Evolutionary conservation across 2,797 vertebrate species (phyloP), one percentile per base, ranked within the genome.

Genomic region (Gymnocypris eckloni): DNA sequence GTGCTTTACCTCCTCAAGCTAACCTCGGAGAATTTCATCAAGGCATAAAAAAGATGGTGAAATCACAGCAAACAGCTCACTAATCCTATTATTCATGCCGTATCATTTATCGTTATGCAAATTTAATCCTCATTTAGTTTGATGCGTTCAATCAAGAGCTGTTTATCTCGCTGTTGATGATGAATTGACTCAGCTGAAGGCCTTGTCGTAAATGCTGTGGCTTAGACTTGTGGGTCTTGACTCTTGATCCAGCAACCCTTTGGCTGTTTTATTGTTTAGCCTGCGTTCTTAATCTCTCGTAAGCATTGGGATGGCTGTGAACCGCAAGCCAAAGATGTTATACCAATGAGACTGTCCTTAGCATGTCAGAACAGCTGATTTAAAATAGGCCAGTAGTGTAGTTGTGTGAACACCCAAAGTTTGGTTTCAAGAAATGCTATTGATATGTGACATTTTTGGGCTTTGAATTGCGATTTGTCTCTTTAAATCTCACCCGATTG

Each of bases 121-220:
- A 78, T 84, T 11, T 75, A 83, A 83, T 83, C 82, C 82, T 83
- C 56, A 50, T 83, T 83, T 83, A 76, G 56, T 64, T 76, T 76
- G 54, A 83, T 37, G 81, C 59, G 0, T 61, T 70, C 81, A 73
- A 75, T 83, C 54, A 64, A 75, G 81, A 61, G 81, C 70, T 83
- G 56, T 83, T 83, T 83, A 83, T 83, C 71, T 61, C 18, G 22
- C 11, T 4, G 37, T 64, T 76, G 41, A 66, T 64, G 71, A 83
- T 76, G 71, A 83, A 83, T 75, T 66, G 71, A 75, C 81, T 82
- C 80, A 2, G 39, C 48, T 82, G 37, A 70, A 54, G 66, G 80
- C 48, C 45, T 71, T 56, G 50, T 56, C 3, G 15, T 50, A 43
- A 64, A 28, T n/a, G 70, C 37, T 2, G 9, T 3, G 16, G 39